Base-by-base conservation (phyloP, 2,888 invertebrate genomes). In the Campoletis raptor region DNA sequence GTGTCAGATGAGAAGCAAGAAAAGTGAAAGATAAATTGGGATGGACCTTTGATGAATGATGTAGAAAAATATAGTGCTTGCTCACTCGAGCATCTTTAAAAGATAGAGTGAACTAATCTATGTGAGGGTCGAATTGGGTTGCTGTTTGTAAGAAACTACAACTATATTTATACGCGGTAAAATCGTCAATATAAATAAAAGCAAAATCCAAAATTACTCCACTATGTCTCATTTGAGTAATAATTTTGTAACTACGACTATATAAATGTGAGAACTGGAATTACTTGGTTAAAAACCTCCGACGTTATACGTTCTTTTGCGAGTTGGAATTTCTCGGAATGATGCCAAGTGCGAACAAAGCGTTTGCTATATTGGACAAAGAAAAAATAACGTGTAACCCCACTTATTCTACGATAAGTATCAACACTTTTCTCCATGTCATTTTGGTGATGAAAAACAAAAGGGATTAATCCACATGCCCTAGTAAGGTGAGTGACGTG, bases 31-130 rank as follows among this genome's bases (percentile, higher is more conserved):
- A 85, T 81, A 66, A 81, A 77, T 81, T 83, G 85, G 86, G 74
- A 81, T 88, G 85, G 90, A 24, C 89, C 89, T 90, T 36, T 92
- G 90, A 92, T 87, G 91, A 91, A 92, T 91, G 91, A 92, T 86
- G 90, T 79, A 88, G 91, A 89, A 87, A 90, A 92, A 92, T 92
- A 92, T 90, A 91, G 90, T 89, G 81, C 85, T 77, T 78, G 40
- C 85, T 73, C 83, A 67, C 81, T 73, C 70, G 73, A 36, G 36
- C 21, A 79, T 61, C 72, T 66, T 12, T 15, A 30, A 70, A 30
- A 5, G n/a, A 52, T 52, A 67, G 15, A 69, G 40, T 15, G 30
- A 83, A 36, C 70, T 77, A 42, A 66, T 52, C 24, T 37, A 61
- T 36, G 64, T 21, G 21, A 15, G 4, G 37, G 36, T 45, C 45